phyloP scores from a whole-genome alignment of 2,113 vertebrate species.

The Phalacrocorax aristotelis region DNA sequence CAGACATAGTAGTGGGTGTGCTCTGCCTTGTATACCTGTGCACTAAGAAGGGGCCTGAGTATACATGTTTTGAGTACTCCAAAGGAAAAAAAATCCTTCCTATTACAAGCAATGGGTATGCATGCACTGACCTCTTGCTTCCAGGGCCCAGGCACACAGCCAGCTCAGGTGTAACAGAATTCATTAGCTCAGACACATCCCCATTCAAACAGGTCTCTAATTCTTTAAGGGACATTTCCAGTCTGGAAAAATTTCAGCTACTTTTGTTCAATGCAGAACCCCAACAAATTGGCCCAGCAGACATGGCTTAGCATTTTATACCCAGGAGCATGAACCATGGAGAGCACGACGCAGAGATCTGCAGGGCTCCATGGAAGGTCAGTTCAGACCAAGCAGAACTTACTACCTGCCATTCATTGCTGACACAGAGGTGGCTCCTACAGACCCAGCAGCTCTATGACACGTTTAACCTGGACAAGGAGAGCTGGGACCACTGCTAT shows the following conservation, averaged over 20 bases:
- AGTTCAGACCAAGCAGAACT: not conserved
- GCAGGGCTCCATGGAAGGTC: not conserved
- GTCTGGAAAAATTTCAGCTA: not conserved
- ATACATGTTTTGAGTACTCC: not conserved
- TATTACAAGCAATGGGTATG: not conserved
- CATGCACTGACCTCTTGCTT: not conserved
- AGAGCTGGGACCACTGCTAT: not conserved
- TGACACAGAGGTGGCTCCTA: rapidly evolving
- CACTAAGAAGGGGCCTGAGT: not conserved
- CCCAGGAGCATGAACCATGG: not conserved
- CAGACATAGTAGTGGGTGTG: not conserved
- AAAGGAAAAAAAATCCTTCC: not conserved
- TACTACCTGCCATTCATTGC: not conserved
- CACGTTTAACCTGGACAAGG: rapidly evolving
- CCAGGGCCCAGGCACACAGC: not conserved
- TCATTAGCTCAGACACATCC: not conserved
- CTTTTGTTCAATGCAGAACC: not conserved
- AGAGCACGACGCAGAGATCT: not conserved
- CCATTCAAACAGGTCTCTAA: not conserved
- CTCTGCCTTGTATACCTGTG: not conserved
- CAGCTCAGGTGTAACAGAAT: not conserved
- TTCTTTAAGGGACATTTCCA: not conserved
- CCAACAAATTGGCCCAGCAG: not conserved
- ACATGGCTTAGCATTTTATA: not conserved
- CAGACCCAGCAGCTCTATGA: not conserved